Percentiles rank a stretch among this genome's conserved stretches.
Conservation (phyloP, 2,888 invertebrate species). For the Sabellastarte sp. region DNA sequence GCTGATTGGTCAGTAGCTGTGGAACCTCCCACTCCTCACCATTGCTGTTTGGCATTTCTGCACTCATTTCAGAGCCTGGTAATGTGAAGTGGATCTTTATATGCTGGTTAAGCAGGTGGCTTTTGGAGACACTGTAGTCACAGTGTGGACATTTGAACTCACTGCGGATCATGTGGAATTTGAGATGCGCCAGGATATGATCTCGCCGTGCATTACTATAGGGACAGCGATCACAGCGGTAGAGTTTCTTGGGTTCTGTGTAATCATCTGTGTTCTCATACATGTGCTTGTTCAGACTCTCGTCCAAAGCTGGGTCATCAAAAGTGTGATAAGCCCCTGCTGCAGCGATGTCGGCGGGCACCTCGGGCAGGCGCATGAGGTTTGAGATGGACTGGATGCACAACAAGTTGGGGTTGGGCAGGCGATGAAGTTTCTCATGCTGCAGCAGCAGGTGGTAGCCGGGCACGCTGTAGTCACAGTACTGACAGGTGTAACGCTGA, state of each 20-base stretch:
- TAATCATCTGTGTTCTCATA: constrained; percentile 45
- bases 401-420: constrained; percentile 53
- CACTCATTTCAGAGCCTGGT: constrained; percentile 16
- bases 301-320: constrained; percentile 42
- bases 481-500: constrained; percentile 78
- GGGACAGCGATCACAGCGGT: constrained; percentile 77
- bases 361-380: constrained; percentile 57
- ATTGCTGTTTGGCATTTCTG: neutral
- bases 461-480: constrained; percentile 77
- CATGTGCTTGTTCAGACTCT: constrained; percentile 45
- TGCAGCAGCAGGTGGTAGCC: constrained; percentile 82
- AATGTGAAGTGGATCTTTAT: constrained; percentile 68
- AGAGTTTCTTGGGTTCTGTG: constrained; percentile 67
- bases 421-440: constrained; percentile 74
- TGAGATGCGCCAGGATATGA: constrained; percentile 74
- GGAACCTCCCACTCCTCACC: neutral
- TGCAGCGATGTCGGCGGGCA: constrained; percentile 63
- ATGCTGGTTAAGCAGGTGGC: constrained; percentile 76
- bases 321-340: constrained; percentile 43
- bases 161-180: constrained; percentile 71
- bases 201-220: constrained; percentile 75
- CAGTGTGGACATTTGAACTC: constrained; percentile 77
- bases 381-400: constrained; percentile 52
- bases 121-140: constrained; percentile 76
- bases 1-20: neutral